A percentile compares a stretch with the other conserved stretches of the same genome.
These are phyloP conservation scores for Caranx melampygus DNA, from an alignment of 2,113 vertebrate genomes.

Conservation along the genomic window DNA sequence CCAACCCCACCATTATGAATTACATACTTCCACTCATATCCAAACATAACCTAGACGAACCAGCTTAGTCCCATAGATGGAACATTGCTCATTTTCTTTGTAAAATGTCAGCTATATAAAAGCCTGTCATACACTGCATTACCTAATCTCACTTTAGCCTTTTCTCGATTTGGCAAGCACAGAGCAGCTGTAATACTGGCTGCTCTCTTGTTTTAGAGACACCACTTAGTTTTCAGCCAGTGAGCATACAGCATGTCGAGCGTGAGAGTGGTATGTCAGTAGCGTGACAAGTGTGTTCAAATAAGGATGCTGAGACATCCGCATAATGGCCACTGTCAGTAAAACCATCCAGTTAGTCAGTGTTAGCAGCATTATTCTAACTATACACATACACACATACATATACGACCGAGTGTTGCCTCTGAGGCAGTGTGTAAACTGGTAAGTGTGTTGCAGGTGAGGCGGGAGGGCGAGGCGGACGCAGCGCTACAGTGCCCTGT, in stretches of 20 bases:
- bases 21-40: not conserved
- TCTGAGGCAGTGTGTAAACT: slow-evolving; percentile 67
- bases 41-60: too few relatives aligned
- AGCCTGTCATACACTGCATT: slow-evolving; percentile 7
- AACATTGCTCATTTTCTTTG: not conserved
- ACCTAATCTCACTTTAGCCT: slow-evolving; percentile 38
- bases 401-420: slow-evolving; percentile 45
- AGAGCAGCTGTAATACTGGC: slow-evolving; percentile 2
- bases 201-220: slow-evolving; percentile 51
- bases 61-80: not conserved
- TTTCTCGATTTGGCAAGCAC: slow-evolving; percentile 43
- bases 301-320: slow-evolving; percentile 77
- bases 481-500: slow-evolving; percentile 71
- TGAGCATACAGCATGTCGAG: slow-evolving; percentile 53
- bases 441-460: slow-evolving; percentile 80
- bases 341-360: slow-evolving; percentile 80
- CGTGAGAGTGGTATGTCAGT: slow-evolving; percentile 75
- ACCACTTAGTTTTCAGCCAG: slow-evolving; percentile 46
- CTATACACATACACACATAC: slow-evolving; percentile 61
- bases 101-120: slow-evolving; percentile 8
- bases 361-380: slow-evolving; percentile 77
- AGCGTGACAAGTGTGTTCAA: slow-evolving; percentile 77
- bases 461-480: slow-evolving; percentile 79
- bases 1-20: slow-evolving; percentile 1
- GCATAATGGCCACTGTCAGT: slow-evolving; percentile 77